A percentile compares a stretch with the other conserved stretches of the same genome.
phyloP scores from a whole-genome alignment of 2,888 invertebrate species.

The Epistrophe grossulariae region DNA sequence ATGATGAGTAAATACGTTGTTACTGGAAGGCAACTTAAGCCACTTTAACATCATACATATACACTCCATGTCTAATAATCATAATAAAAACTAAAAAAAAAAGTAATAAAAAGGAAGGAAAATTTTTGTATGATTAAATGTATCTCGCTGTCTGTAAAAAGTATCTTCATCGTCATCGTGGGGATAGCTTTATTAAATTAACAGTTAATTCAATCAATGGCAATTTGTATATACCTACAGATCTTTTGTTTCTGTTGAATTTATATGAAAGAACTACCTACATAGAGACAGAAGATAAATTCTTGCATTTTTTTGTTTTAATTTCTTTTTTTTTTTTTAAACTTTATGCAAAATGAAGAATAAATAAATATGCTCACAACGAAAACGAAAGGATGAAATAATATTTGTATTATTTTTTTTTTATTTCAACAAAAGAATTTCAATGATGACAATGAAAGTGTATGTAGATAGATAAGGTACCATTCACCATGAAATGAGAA shows the following conservation, averaged over 20 bases:
- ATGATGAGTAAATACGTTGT: conserved; percentile 64
- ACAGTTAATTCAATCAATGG: conserved; percentile 65
- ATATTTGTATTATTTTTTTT: conserved; percentile 20
- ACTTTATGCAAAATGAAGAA: conserved; percentile 44
- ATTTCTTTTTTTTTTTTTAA: conserved; percentile 35
- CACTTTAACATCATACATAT: conserved; percentile 28
- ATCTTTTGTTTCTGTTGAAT: conserved; percentile 8
- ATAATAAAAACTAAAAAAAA: conserved; percentile 24
- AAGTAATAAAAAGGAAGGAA: background rate
- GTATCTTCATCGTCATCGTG: conserved; percentile 19
- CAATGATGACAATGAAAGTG: conserved; percentile 52
- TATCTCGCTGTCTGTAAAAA: conserved; percentile 29
- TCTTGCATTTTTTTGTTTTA: background rate
- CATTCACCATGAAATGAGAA: background rate
- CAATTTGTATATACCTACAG: conserved; percentile 19
- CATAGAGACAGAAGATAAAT: background rate
- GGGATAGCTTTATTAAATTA: conserved; percentile 61
- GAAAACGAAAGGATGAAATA: conserved; percentile 66
- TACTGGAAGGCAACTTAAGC: conserved; percentile 29
- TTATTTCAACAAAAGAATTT: conserved; percentile 39
- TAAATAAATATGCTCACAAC: conserved; percentile 8
- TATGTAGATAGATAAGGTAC: background rate
- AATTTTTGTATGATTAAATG: conserved; percentile 43
- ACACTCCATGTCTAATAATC: conserved; percentile 33
- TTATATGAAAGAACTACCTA: background rate